Percentiles rank a stretch among this genome's conserved stretches.
Conservation (phyloP, 2,888 invertebrate genomes). For the Melanotus villosus region DNA sequence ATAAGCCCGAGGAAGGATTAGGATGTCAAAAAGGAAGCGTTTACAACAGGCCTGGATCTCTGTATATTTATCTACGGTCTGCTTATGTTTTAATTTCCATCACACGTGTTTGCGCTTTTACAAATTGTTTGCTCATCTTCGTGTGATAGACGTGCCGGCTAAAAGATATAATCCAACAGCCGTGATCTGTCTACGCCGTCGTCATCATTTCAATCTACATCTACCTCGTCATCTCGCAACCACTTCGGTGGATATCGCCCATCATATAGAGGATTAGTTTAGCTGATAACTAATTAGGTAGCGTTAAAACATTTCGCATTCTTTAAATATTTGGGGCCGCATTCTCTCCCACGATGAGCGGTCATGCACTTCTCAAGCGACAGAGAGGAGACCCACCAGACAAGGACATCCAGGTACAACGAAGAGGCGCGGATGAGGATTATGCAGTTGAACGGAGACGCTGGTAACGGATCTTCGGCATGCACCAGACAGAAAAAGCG, state of each 20-base stretch:
- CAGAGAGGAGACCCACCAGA: constrained; percentile 52
- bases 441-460: constrained; percentile 45
- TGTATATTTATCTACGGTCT: constrained; percentile 34
- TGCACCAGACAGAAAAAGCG: constrained; percentile 47
- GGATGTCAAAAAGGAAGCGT: constrained; percentile 32
- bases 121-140: constrained; percentile 28
- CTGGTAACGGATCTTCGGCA: constrained; percentile 32
- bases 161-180: constrained; percentile 29
- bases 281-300: constrained; percentile 62
- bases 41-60: constrained; percentile 24
- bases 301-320: constrained; percentile 68
- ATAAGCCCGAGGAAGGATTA: constrained; percentile 35
- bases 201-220: not conserved
- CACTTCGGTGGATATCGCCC: constrained; percentile 10
- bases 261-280: constrained; percentile 19
- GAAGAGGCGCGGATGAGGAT: constrained; percentile 50
- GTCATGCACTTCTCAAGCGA: constrained; percentile 60
- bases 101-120: constrained; percentile 33
- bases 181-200: not conserved
- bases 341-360: constrained; percentile 68
- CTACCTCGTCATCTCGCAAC: constrained; percentile 1
- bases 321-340: constrained; percentile 63
- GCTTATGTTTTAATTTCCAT: constrained; percentile 38
- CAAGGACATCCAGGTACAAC: constrained; percentile 48
- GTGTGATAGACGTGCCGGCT: constrained; percentile 22